phyloP scores from a whole-genome alignment of 2,797 vertebrate genomes.

The Scolopax bukidnonensis region DNA sequence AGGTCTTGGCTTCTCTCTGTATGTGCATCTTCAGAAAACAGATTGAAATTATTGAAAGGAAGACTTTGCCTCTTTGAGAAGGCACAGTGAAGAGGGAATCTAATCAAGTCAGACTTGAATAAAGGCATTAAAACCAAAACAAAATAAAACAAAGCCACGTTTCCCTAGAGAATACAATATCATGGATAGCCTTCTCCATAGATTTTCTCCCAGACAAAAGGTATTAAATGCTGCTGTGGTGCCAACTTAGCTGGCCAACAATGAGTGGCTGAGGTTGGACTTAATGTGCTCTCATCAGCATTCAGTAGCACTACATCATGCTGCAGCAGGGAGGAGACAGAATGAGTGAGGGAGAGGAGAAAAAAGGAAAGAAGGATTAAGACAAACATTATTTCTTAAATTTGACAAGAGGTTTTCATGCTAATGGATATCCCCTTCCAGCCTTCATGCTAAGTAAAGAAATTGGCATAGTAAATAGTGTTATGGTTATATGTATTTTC shows the following conservation, averaged over 20 bases:
- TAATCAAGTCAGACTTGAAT: background rate
- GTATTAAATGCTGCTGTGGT: background rate
- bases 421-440: background rate
- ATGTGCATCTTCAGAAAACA: conserved; percentile 7
- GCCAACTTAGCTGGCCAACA: background rate
- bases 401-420: background rate
- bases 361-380: background rate
- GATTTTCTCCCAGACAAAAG: background rate
- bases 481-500: background rate
- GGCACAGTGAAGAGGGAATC: background rate
- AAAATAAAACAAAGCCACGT: background rate
- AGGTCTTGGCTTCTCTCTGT: conserved; percentile 1
- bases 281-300: background rate
- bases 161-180: background rate
- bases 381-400: conserved; percentile 24
- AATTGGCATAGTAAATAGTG: background rate
- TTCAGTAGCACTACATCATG: background rate
- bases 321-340: background rate
- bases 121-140: background rate
- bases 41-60: background rate
- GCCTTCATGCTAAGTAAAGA: background rate
- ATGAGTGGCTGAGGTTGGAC: background rate
- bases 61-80: background rate
- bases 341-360: background rate
- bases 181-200: background rate